Evolutionary conservation across 2,888 invertebrate species (phyloP), one percentile per base, ranked within the genome.

Genomic region (Odontocolon sp.): DNA sequence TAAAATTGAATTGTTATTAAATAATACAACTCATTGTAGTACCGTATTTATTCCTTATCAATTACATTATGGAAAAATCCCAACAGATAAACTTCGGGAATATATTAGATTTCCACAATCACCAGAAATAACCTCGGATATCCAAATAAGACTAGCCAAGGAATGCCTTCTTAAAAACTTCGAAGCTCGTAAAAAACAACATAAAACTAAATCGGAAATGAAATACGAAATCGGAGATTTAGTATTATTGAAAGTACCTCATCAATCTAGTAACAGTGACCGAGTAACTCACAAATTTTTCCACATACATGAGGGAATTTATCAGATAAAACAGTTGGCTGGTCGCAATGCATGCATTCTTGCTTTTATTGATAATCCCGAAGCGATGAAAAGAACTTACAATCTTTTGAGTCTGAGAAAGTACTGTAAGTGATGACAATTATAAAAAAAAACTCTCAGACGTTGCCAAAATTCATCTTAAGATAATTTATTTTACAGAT

Each of bases 21-120:
- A 75, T 14, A 2, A 36, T 0, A 70, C 64, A 6, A 70, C 66
- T 2, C 74, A 77, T 50, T 45, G 33, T 9, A 64, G 74, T 45
- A 77, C 74, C 1, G 73, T 28, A 0, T 74, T 40, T 28, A 47
- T 54, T 9, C 61, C 69, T 2, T 36, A 16, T 1, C 67, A 77
- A 33, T 36, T 77, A 0, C 77, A 77, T 56, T 38, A 6, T 6
- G 23, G 61, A 9, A 61, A 40, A 38, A 16, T n/a, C 4, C 38
- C 59, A 6, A 18, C 8, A n/a, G 59, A 68, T 8, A 9, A 67
- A 52, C 26, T 68, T 4, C n/a, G n/a, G 3, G 33, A 73, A 11
- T 3, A 66, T 6, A 28, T 73, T 14, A 36, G 36, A 11, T 73
- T 57, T 21, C 72, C 72, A 11, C 3, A 11, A 9, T 9, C n/a